phyloP scores from a whole-genome alignment of 2,113 vertebrate genomes.

The Oreochromis niloticus region DNA sequence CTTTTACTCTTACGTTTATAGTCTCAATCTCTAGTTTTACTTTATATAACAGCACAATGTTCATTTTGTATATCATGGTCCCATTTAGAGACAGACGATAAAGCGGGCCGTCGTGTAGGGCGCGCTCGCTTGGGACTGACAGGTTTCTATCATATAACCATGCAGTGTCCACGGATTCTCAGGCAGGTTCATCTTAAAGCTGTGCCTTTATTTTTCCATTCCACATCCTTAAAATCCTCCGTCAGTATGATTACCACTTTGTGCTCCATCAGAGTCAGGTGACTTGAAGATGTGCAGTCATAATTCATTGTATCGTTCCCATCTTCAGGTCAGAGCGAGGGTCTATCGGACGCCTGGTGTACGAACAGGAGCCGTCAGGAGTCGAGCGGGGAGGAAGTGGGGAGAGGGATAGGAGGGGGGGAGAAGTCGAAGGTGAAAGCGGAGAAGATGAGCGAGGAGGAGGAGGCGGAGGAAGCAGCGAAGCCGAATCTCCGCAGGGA shows the following conservation, averaged over 20 bases:
- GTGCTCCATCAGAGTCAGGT: background rate
- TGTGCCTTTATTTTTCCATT: background rate
- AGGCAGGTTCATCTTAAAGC: background rate
- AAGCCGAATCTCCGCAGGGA: slow-evolving; percentile 74
- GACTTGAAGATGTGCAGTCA: background rate
- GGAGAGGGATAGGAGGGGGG: background rate
- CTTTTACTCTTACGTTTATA: background rate
- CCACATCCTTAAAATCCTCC: background rate
- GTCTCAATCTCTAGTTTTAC: background rate
- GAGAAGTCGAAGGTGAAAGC: slow-evolving; percentile 36
- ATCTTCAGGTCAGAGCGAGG: slow-evolving; percentile 81
- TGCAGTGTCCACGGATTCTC: background rate
- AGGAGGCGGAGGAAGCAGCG: slow-evolving; percentile 43
- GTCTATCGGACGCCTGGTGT: slow-evolving; percentile 81
- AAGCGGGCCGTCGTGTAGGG: background rate
- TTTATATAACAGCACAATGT: background rate
- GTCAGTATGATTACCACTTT: background rate
- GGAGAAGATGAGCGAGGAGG: slow-evolving; percentile 45
- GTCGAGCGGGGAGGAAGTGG: slow-evolving; percentile 29
- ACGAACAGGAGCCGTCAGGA: slow-evolving; percentile 78
- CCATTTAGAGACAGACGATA: fast-evolving
- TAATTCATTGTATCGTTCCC: background rate
- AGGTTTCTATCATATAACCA: background rate
- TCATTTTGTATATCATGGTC: background rate
- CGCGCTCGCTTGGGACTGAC: background rate